A percentile compares a stretch with the other conserved stretches of the same genome.
Evolutionary conservation across 2,888 invertebrate genomes (phyloP).

Genomic region (Palloptera scutellata): DNA sequence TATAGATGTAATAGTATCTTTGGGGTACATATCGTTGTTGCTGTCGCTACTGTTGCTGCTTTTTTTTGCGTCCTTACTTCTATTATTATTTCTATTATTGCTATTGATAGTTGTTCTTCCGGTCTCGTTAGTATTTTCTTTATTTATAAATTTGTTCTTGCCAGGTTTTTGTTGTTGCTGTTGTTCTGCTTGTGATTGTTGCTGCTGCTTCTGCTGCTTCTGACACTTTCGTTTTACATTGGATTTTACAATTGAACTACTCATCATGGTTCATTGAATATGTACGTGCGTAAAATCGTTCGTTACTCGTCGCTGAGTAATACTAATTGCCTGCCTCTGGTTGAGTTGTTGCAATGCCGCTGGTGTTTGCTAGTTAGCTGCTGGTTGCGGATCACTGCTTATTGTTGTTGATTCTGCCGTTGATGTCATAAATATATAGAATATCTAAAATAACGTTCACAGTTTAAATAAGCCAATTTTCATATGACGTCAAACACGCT

Average conservation of each 20-base stretch:
- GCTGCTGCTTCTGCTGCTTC: background rate
- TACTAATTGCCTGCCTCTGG: background rate
- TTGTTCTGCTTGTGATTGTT: background rate
- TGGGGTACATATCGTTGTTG: no score
- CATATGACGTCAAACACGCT: slow-evolving; percentile 7
- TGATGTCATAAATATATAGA: background rate
- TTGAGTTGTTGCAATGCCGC: background rate
- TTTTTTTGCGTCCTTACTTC: no score
- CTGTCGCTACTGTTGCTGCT: no score
- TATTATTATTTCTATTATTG: no score
- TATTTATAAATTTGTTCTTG: no score
- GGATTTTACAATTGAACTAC: slow-evolving; percentile 2
- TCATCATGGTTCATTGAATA: slow-evolving; percentile 12
- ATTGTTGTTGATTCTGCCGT: background rate
- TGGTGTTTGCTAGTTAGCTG: background rate
- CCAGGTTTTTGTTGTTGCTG: background rate
- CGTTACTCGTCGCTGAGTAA: background rate
- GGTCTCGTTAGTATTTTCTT: no score
- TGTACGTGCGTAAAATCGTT: slow-evolving; percentile 3
- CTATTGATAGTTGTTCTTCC: no score
- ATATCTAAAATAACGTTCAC: background rate
- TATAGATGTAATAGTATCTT: no score
- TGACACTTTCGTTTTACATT: background rate
- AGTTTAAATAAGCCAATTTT: slow-evolving; percentile 3
- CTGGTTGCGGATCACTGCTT: background rate